These are phyloP conservation scores for Ellobius talpinus DNA, from an alignment of 2,113 vertebrate species.

Conservation along the genomic window DNA sequence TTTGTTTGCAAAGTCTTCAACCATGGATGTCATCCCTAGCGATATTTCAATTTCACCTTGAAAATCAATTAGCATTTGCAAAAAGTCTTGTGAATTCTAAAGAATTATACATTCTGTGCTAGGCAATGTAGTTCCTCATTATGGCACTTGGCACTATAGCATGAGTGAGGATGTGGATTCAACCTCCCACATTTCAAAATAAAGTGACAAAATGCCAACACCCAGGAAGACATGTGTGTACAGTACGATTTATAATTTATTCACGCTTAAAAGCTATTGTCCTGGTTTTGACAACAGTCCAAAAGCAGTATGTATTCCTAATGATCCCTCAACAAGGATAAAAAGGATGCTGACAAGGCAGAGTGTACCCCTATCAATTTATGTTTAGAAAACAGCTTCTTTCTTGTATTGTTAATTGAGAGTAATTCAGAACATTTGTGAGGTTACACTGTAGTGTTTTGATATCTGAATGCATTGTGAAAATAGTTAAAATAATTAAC, in stretches of 20 bases:
- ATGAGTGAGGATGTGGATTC: neutral
- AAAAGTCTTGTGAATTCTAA: neutral
- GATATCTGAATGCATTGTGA: neutral
- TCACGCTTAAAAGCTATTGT: constrained; percentile 1
- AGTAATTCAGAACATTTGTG: neutral
- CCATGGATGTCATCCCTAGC: neutral
- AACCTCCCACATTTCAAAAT: neutral
- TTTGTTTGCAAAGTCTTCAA: neutral
- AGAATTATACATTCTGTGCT: neutral
- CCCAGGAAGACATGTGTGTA: neutral
- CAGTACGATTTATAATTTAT: constrained; percentile 5
- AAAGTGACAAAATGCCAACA: neutral
- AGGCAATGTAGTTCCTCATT: neutral
- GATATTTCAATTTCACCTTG: neutral
- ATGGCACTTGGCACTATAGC: neutral
- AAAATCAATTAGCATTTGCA: constrained; percentile 22
- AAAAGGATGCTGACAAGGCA: neutral
- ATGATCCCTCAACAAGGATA: neutral
- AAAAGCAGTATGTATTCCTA: neutral
- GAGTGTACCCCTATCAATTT: neutral
- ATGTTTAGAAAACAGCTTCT: neutral
- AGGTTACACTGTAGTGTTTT: neutral
- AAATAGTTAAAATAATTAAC: neutral
- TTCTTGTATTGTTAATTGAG: neutral
- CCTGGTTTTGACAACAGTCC: neutral